These are phyloP conservation scores for Sialis fuliginosa DNA, from an alignment of 2,888 invertebrate genomes.

Conservation along the genomic window DNA sequence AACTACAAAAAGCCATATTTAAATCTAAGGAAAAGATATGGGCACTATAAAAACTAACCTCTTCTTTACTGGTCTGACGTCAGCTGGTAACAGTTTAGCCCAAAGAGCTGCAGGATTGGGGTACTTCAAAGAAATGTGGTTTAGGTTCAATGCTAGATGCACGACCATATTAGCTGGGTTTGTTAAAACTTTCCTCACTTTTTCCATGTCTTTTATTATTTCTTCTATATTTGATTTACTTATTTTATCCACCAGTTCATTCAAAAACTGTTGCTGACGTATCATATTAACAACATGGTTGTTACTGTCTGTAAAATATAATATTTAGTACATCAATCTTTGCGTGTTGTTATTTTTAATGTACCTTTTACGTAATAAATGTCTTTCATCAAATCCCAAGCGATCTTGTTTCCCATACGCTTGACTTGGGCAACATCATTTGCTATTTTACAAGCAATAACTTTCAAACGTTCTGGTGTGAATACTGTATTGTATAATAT, in stretches of 20 bases:
- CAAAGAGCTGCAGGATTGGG: constrained; percentile 34
- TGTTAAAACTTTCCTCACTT: constrained; percentile 39
- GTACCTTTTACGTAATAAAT: constrained; percentile 39
- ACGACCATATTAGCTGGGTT: constrained; percentile 42
- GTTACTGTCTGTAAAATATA: constrained; percentile 42
- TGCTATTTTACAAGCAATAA: constrained; percentile 63
- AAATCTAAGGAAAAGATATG: no score
- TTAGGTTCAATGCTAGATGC: constrained; percentile 55
- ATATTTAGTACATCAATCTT: background rate
- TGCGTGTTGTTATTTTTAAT: background rate
- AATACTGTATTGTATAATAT: constrained; percentile 54
- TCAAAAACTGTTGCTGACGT: constrained; percentile 60
- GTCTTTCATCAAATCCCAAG: constrained; percentile 37
- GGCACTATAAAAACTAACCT: background rate
- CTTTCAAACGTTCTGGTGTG: constrained; percentile 52
- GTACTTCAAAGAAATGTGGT: constrained; percentile 27
- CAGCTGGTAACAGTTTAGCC: constrained; percentile 23
- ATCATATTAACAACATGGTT: constrained; percentile 50
- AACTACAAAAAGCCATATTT: constrained; percentile 11
- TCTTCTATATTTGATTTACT: constrained; percentile 29
- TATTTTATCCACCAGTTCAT: constrained; percentile 40
- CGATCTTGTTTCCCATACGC: constrained; percentile 52
- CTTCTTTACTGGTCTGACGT: constrained; percentile 1
- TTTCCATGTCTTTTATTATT: constrained; percentile 33
- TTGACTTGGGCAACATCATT: constrained; percentile 65